A percentile compares a stretch with the other conserved stretches of the same genome.
Evolutionary conservation across 2,113 vertebrate genomes (phyloP).

Genomic region (Piaya cayana): DNA sequence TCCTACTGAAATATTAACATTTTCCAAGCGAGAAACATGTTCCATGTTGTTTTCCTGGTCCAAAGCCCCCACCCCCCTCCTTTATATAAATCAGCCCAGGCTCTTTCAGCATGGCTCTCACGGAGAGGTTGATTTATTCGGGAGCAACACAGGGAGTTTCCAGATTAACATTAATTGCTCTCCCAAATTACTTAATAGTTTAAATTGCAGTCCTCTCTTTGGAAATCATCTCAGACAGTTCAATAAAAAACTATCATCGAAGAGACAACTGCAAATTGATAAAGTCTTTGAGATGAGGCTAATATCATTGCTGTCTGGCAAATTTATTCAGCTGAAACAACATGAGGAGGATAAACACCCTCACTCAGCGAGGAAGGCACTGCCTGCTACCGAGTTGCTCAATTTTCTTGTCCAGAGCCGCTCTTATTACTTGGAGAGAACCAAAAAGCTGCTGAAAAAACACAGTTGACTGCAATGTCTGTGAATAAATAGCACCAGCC

Average conservation of each 20-base stretch:
- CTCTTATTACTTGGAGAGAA: background rate
- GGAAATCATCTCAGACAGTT: constrained; percentile 58
- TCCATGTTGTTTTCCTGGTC: background rate
- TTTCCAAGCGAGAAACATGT: background rate
- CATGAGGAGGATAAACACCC: constrained; percentile 24
- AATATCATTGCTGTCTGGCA: constrained; percentile 47
- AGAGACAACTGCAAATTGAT: constrained; percentile 66
- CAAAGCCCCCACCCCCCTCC: background rate
- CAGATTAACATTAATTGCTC: constrained; percentile 70
- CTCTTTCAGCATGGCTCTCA: constrained; percentile 8
- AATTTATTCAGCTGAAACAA: constrained; percentile 39
- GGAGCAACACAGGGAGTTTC: constrained; percentile 67
- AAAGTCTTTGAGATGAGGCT: constrained; percentile 37
- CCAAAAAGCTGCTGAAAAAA: background rate
- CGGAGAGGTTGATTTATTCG: constrained; percentile 63
- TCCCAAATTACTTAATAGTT: constrained; percentile 69
- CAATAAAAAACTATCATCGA: constrained; percentile 45
- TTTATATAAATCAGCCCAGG: background rate
- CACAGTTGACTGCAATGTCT: background rate
- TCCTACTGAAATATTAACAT: background rate
- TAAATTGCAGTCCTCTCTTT: constrained; percentile 64
- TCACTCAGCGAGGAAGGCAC: background rate
- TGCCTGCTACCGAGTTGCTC: background rate
- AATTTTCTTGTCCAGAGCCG: constrained; percentile 5
- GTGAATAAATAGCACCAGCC: background rate